Evolutionary conservation across 2,888 invertebrate species (phyloP).

Genomic region (Atrina japonica): DNA sequence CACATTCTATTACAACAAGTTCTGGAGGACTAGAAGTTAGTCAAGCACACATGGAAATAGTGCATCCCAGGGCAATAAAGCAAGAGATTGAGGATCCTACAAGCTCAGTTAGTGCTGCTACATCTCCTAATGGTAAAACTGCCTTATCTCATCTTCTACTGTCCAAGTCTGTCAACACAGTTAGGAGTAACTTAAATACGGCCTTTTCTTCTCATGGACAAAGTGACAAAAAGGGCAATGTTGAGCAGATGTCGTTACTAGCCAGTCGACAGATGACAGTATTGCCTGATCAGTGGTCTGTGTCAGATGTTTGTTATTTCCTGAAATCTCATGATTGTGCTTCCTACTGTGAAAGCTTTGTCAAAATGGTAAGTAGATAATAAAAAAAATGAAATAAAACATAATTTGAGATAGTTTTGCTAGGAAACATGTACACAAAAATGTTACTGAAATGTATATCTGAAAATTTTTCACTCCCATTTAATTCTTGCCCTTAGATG

Average conservation of each 20-base stretch:
- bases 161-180: conserved; percentile 32
- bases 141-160: conserved; percentile 54
- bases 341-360: conserved; percentile 84
- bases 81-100: conserved; percentile 16
- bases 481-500: no score
- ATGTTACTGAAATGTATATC: no score
- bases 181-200: not conserved
- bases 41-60: conserved; percentile 12
- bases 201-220: conserved; percentile 6
- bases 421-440: no score
- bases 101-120: conserved; percentile 22
- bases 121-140: conserved; percentile 43
- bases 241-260: conserved; percentile 22
- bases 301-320: conserved; percentile 93
- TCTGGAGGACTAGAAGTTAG: conserved; percentile 30
- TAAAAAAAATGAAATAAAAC: no score
- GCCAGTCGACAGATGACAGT: conserved; percentile 69
- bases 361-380: conserved; percentile 81
- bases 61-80: conserved; percentile 21
- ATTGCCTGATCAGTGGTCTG: conserved; percentile 88
- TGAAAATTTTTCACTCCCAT: no score
- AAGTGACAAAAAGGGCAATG: not conserved
- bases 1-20: conserved; percentile 36
- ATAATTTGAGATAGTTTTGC: no score
- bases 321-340: conserved; percentile 91